Evolutionary conservation across 2,888 invertebrate genomes (phyloP), one percentile per base, ranked within the genome.

Genomic region (Hyppa rectilinea): DNA sequence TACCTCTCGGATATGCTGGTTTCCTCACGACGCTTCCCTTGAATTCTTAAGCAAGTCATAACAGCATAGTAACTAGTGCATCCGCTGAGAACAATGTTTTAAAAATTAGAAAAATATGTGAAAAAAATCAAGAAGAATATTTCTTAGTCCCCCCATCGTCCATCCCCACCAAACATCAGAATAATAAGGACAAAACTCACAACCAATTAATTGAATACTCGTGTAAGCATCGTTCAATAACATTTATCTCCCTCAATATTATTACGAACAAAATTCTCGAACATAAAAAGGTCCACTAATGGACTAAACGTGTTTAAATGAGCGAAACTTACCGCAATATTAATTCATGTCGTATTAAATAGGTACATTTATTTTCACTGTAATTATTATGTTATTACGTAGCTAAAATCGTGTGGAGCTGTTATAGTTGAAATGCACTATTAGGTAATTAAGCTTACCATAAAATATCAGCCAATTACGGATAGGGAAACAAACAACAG

Each of bases 271-370:
- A 75, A 80, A 63, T 71, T 65, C 50, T 29, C 34, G 43, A 63
- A 62, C 47, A 69, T 71, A 82, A 83, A 84, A 79, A 78, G 53
- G 52, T 38, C 63, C 56, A 84, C 75, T 84, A 84, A 83, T 83
- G 85, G 80, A 75, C 71, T 80, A 80, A 75, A 64, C 66, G 72
- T 84, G 83, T 82, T 76, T 52, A 66, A 82, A 78, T 71, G 66
- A 59, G 43, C 62, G 62, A 63, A 70, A 80, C 66, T 70, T 70
- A 71, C 80, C 67, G 52, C 80, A 70, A 50, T 69, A 66, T 64
- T 71, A 63, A 67, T 60, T 47, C 52, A 29, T 60, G 26, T 36
- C 34, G 43, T 47, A 62, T 75, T 78, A 40, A 63, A 63, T 43
- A 63, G 34, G 26, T 5, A 67, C 23, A 47, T 63, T 53, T 63